Evolutionary conservation across 2,113 vertebrate genomes (phyloP).

Genomic region (Lophius piscatorius): DNA sequence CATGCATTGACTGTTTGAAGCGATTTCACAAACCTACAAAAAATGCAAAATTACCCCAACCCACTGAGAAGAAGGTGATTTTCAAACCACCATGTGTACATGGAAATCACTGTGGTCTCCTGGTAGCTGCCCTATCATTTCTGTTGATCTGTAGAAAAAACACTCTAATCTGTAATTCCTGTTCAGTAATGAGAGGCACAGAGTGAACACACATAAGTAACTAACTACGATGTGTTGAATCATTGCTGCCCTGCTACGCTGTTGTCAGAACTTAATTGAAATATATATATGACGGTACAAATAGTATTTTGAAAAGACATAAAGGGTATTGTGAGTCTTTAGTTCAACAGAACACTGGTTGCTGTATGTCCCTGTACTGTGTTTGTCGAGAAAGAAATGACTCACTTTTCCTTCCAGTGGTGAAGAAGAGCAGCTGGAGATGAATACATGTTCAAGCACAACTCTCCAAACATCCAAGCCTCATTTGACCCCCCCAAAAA

Average conservation of each 20-base stretch:
- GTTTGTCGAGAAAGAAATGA: constrained; percentile 14
- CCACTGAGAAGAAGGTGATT: background rate
- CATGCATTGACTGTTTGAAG: background rate
- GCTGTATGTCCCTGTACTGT: background rate
- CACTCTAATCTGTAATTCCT: too few species aligned
- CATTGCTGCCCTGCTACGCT: too few species aligned
- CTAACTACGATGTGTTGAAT: too few species aligned
- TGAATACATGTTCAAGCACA: constrained; percentile 1
- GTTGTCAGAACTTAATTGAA: too few species aligned
- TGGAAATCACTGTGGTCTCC: background rate
- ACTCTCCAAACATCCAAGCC: background rate
- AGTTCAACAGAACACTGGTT: background rate
- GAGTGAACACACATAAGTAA: too few species aligned
- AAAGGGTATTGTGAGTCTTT: background rate
- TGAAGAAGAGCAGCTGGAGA: constrained; percentile 11
- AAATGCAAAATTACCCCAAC: background rate
- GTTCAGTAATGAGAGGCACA: too few species aligned
- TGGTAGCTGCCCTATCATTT: too few species aligned
- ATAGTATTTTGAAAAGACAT: too few species aligned
- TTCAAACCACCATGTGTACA: constrained; percentile 5
- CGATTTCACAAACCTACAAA: background rate
- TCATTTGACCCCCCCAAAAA: too few species aligned
- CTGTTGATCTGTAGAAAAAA: background rate
- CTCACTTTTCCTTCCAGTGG: constrained; percentile 55
- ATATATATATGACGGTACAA: too few species aligned